phyloP scores from a whole-genome alignment of 2,113 vertebrate genomes.

The Cyprinodon tularosa region DNA sequence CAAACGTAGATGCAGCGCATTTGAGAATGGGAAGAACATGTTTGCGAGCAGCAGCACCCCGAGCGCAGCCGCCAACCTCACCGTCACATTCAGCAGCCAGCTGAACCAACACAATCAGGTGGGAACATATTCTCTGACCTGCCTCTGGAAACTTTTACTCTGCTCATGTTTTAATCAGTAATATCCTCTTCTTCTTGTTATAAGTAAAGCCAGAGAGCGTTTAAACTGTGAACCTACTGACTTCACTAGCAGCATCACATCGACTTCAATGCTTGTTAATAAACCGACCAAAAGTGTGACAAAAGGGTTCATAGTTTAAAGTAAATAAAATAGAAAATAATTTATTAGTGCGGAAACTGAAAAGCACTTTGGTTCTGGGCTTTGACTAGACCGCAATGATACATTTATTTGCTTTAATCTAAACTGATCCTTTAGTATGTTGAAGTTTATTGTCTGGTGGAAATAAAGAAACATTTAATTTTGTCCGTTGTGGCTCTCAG shows the following conservation, averaged over 20 bases:
- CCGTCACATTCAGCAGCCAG: conserved; percentile 97
- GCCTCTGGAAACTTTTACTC: fast-evolving
- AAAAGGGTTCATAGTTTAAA: no score
- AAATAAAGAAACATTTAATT: background rate
- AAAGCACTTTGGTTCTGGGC: no score
- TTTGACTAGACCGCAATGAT: no score
- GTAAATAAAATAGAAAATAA: no score
- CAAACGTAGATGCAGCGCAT: conserved; percentile 92
- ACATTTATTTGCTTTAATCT: background rate
- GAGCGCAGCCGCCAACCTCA: conserved; percentile 94
- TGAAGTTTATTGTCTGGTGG: no score
- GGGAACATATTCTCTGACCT: background rate
- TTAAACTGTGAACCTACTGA: no score
- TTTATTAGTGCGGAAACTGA: no score
- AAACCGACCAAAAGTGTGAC: no score
- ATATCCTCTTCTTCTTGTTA: no score
- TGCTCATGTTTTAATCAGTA: background rate
- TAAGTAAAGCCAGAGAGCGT: no score
- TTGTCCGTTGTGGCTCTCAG: conserved; percentile 47
- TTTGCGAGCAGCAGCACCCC: conserved; percentile 88
- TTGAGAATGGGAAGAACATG: conserved; percentile 93
- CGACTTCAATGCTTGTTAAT: background rate
- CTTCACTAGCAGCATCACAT: background rate
- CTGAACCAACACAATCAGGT: conserved; percentile 97
- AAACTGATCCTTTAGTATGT: no score